Base-by-base conservation (phyloP, 2,888 invertebrate genomes). In the Drosophila pseudotakahashii region DNA sequence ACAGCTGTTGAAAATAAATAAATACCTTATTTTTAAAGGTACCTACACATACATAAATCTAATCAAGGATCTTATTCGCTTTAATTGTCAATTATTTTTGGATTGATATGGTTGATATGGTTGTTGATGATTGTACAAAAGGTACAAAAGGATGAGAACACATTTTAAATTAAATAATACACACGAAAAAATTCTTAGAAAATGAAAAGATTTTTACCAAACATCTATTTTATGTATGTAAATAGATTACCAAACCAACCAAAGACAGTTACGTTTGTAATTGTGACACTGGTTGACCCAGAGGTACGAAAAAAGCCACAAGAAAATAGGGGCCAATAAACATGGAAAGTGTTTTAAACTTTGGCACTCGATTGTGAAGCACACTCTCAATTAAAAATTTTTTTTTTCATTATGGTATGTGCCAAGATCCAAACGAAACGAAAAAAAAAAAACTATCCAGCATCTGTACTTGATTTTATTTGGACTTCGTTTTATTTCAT, bases 271-370 rank as follows among this genome's bases (percentile, higher is more conserved):
- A 37, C 4, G 32, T 26, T n/a, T 2, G 16, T 11, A 26, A 30
- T 44, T 41, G 60, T 23, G 47, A 58, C 60, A 57, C 36, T 16
- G 23, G n/a, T 60, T 59, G 60, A 61, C 44, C 59, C 36, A 58
- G 19, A 26, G 30, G 44, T 37, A 39, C 19, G 7, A 36, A 5
- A 26, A 37, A 47, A 48, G 19, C 14, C 37, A 60, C 42, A 32
- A 23, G 32, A 30, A 39, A 19, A 19, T 30, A 45, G 47, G 9
- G 60, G 47, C 34, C 39, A 19, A 1, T 62, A 36, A 54, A 66
- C 66, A 66, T 48, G 41, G 36, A 64, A 66, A 66, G 66, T 66
- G 47, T 66, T 47, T 66, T 64, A 66, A 66, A 55, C 66, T 48
- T 67, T 66, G 64, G 14, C 59, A 48, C 61, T 42, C 48, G 34